Evolutionary conservation across 2,797 vertebrate species (phyloP), one percentile per base, ranked within the genome.

Genomic region (Cyclura pinguis): DNA sequence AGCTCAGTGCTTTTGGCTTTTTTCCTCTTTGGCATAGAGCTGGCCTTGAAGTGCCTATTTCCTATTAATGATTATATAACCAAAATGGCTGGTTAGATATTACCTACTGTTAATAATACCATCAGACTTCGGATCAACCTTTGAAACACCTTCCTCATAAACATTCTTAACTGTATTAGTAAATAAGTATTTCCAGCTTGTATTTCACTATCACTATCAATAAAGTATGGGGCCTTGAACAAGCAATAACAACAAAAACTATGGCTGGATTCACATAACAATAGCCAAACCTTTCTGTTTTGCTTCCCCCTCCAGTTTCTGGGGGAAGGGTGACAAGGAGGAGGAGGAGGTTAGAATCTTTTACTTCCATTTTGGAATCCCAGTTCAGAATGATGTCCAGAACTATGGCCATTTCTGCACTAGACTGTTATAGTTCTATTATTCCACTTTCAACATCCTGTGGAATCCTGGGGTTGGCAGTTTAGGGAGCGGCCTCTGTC

Each of bases 31-130:
- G 91, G 88, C 88, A 80, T 1, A 55, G 74, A 55, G n/a, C 82
- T 89, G 85, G 29, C 85, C 84, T 93, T 0, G 2, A 91, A 92
- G 89, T 0, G 0, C 0, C 0, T 80, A 80, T 82, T 93, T 93
- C 84, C 90, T 92, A 95, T 92, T 92, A 95, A 93, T 95, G 91
- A 94, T 94, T 92, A 90, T 57, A 90, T 86, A 92, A 88, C 55
- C 24, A 29, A 93, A 94, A 72, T 90, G 83, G n/a, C 18, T 85
- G 86, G 88, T 85, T 93, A 90, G 64, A 69, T 73, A 88, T 95
- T 92, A 88, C 85, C 82, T 92, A 89, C 0, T 52, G 64, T 84
- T 91, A 52, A 0, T 3, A 88, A 86, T 67, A 38, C 20, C 55
- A 32, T 87, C 64, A 89, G 73, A 10, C 2, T 0, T 86, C 92